Evolutionary conservation across 2,797 vertebrate genomes (phyloP), one percentile per base, ranked within the genome.

Genomic region (Acanthurus leucopareius): DNA sequence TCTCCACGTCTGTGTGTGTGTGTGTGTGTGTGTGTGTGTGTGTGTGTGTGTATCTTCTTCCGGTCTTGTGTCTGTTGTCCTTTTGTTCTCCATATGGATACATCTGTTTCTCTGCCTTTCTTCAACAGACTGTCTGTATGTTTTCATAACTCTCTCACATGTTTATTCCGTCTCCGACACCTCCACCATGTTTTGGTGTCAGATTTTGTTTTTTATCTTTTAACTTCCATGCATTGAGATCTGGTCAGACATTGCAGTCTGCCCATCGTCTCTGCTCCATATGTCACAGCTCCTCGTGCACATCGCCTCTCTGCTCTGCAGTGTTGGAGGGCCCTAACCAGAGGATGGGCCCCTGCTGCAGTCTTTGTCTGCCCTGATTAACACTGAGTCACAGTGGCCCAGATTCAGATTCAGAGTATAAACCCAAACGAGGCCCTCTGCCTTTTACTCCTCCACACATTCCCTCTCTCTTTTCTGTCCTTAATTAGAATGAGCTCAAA

Each of bases 301-400:
- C 13, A 1, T 28, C 44, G 42, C 16, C 44, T 68, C 47, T 60
- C 54, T 64, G 58, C 38, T 65, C 49, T 71, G 58, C 54, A 22
- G 45, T 4, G 16, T 35, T 35, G 38, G 48, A 72, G 44, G 13
- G 28, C 76, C 75, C 68, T 4, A 38, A 54, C 69, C 28, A 32
- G 47, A 82, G 63, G 68, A 86, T 19, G 7, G n/a, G 66, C 48
- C 60, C 73, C 45, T 76, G 77, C 73, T 77, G 61, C 71, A 68
- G 83, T 77, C 73, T 81, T 75, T 84, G 82, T 91, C 77, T 78
- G 67, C 56, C 85, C 82, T 80, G 70, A 89, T 86, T 82, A 69
- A 79, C 60, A 82, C 54, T 4, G 38, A 72, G 60, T 81, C 79
- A 68, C 71, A 57, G 53, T 75, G 86, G 79, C 75, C 78, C 79